Percentiles rank a stretch among this genome's conserved stretches.
phyloP scores from a whole-genome alignment of 2,797 vertebrate genomes.

The Pipistrellus pygmaeus region DNA sequence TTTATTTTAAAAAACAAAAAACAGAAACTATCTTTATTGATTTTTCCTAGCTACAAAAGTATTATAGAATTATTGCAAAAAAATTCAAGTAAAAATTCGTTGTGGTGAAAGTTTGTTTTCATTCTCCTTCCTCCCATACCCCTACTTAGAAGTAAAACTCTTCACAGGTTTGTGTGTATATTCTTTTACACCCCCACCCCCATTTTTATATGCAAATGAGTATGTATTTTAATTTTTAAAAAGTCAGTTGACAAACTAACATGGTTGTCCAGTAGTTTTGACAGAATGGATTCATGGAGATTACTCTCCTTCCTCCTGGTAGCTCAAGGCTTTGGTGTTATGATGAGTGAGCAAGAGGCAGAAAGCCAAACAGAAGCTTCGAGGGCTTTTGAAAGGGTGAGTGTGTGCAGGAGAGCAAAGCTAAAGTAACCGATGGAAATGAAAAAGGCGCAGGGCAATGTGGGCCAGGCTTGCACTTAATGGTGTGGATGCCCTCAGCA shows the following conservation, averaged over 20 bases:
- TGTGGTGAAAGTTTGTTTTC: not conserved
- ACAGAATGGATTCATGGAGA: conserved; percentile 22
- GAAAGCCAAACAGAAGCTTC: not conserved
- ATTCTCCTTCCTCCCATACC: not conserved
- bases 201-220: conserved; percentile 29
- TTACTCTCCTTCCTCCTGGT: conserved; percentile 41
- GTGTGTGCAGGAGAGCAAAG: not conserved
- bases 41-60: conserved; percentile 47
- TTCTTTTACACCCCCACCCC: not conserved
- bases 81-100: not conserved
- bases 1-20: not conserved
- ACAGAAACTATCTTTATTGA: conserved; percentile 28
- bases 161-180: not conserved
- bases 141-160: not conserved
- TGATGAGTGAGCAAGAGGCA: not conserved
- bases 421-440: not conserved
- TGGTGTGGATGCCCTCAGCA: not conserved
- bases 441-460: not conserved
- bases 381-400: not conserved
- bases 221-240: conserved; percentile 50
- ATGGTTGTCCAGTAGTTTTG: conserved; percentile 1
- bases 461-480: not conserved
- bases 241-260: not conserved
- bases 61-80: conserved; percentile 9
- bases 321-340: conserved; percentile 41